Evolutionary conservation across 2,113 vertebrate genomes (phyloP).

Genomic region (Daubentonia madagascariensis): DNA sequence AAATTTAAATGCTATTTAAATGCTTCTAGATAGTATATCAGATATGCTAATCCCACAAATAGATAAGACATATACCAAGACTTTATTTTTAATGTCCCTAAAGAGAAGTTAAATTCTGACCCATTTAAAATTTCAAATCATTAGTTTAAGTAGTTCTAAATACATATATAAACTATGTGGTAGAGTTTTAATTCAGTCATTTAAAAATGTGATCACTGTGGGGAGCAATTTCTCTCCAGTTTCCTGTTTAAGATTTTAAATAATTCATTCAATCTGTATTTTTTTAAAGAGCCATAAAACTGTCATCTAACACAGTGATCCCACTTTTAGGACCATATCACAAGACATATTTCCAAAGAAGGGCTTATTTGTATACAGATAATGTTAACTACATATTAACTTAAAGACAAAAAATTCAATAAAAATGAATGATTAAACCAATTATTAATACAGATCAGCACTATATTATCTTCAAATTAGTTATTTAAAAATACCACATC

Average conservation of each 20-base stretch:
- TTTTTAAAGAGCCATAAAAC: neutral
- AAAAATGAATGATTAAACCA: constrained; percentile 25
- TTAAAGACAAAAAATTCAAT: neutral
- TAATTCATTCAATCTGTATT: neutral
- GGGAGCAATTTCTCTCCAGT: neutral
- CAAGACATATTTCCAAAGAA: neutral
- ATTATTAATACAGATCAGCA: neutral
- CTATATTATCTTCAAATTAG: neutral
- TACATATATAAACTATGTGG: neutral
- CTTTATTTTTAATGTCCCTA: constrained; percentile 37
- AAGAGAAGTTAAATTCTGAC: constrained; percentile 40
- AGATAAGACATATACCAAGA: neutral
- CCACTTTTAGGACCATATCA: neutral
- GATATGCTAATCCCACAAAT: neutral
- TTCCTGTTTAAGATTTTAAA: constrained; percentile 37
- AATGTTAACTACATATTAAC: neutral
- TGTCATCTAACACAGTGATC: neutral
- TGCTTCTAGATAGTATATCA: neutral
- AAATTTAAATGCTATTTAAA: neutral
- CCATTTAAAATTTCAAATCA: constrained; percentile 24
- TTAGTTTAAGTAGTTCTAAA: neutral
- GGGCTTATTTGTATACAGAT: neutral
- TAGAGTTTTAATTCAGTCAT: neutral
- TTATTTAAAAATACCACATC: constrained; percentile 31
- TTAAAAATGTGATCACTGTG: neutral